Conservation (phyloP, 2,888 invertebrate genomes). For the Mycalesis mineus region DNA sequence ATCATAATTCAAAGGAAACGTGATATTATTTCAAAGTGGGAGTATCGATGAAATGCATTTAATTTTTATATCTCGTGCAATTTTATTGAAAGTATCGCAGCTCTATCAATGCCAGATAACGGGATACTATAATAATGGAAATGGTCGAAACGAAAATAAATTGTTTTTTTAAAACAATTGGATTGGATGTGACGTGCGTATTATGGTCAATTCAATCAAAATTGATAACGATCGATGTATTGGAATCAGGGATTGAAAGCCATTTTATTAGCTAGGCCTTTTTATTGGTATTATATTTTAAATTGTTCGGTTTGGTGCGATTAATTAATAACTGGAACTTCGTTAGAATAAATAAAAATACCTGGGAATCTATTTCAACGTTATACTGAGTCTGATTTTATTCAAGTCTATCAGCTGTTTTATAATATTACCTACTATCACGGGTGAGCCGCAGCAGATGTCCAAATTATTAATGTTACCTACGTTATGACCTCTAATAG, state of each 20-base stretch:
- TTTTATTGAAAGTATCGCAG: not conserved
- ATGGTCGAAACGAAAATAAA: slow-evolving; percentile 1
- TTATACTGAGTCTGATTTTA: no score
- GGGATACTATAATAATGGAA: slow-evolving; percentile 1
- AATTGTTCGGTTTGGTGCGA: not conserved
- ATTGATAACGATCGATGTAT: not conserved
- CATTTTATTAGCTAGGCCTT: no score
- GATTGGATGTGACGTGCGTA: not conserved
- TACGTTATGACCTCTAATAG: no score
- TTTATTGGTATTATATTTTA: not conserved
- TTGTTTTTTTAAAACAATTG: slow-evolving; percentile 3
- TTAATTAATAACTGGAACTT: not conserved
- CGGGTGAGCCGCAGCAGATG: no score
- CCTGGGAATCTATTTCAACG: no score
- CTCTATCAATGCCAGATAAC: not conserved
- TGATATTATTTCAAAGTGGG: not conserved
- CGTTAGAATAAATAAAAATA: no score
- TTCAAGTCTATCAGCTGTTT: no score
- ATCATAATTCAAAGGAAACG: not conserved
- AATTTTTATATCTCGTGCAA: not conserved
- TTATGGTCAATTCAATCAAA: not conserved
- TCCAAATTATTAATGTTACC: no score
- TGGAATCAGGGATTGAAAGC: no score
- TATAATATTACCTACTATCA: no score
- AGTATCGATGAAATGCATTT: not conserved